phyloP scores from a whole-genome alignment of 1,140 invertebrate genomes.

The Oryctes rhinoceros region DNA sequence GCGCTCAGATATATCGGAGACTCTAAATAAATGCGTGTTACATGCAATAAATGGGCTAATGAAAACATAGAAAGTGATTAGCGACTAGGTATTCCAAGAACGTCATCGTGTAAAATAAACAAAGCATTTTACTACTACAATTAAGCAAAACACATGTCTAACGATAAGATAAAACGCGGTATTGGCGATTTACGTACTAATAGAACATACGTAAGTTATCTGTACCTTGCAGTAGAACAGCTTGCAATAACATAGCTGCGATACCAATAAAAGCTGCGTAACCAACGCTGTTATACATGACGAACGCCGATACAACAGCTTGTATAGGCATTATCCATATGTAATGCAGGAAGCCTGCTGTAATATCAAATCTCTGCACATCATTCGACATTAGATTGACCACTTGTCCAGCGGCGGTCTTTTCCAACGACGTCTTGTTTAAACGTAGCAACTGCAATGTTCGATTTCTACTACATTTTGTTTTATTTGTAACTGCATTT shows the following conservation, averaged over 20 bases:
- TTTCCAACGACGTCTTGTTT: slow-evolving; percentile 52
- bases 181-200: too few species aligned
- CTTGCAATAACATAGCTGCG: slow-evolving; percentile 68
- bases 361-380: slow-evolving; percentile 67
- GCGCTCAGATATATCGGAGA: too few species aligned
- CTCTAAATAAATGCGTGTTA: too few species aligned
- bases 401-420: slow-evolving; percentile 71
- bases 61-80: too few species aligned
- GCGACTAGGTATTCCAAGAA: too few species aligned
- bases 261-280: slow-evolving; percentile 70
- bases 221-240: slow-evolving; percentile 71
- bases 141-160: too few species aligned
- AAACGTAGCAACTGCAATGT: slow-evolving; percentile 52
- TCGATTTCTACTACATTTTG: not conserved
- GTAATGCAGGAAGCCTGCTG: slow-evolving; percentile 67
- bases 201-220: too few species aligned
- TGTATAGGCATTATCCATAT: slow-evolving; percentile 81
- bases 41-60: too few species aligned
- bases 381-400: slow-evolving; percentile 83
- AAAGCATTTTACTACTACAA: too few species aligned
- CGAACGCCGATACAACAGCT: slow-evolving; percentile 67
- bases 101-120: too few species aligned
- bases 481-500: not conserved
- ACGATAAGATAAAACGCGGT: too few species aligned
- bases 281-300: slow-evolving; percentile 70